A percentile compares a stretch with the other conserved stretches of the same genome.
These are phyloP conservation scores for Solenopsis invicta DNA, from an alignment of 1,140 invertebrate species.

Conservation along the genomic window DNA sequence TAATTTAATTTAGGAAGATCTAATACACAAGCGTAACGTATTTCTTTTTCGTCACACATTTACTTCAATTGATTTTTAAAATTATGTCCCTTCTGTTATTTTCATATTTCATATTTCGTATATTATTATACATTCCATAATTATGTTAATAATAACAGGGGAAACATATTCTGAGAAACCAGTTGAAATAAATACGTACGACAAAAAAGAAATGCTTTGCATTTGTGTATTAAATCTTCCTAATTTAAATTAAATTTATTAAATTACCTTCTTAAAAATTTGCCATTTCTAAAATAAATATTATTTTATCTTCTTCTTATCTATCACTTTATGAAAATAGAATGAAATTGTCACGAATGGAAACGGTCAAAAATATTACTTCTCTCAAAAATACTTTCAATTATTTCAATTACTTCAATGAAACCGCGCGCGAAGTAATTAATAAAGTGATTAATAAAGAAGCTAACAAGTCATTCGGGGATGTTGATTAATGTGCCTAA, in stretches of 20 bases:
- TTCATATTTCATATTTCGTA: background rate
- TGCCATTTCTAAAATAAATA: background rate
- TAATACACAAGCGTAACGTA: background rate
- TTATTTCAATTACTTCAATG: background rate
- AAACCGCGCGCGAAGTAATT: background rate
- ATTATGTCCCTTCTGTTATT: background rate
- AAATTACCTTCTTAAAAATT: conserved; percentile 2
- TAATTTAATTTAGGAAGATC: background rate
- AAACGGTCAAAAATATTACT: too few species aligned
- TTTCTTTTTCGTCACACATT: background rate
- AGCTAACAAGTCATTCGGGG: background rate
- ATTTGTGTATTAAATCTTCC: background rate
- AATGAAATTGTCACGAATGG: conserved; percentile 12
- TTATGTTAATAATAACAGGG: background rate
- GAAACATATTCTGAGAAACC: background rate
- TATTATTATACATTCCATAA: background rate
- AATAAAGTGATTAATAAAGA: conserved; percentile 11
- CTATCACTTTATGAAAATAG: conserved; percentile 9
- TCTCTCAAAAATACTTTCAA: too few species aligned
- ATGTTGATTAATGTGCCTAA: conserved; percentile 62
- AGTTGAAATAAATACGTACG: background rate
- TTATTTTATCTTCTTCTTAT: too few species aligned
- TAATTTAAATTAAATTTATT: background rate
- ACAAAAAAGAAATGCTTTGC: background rate
- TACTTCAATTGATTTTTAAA: background rate